Evolutionary conservation across 1,140 invertebrate genomes (phyloP).

Genomic region (Micrasema longulum): DNA sequence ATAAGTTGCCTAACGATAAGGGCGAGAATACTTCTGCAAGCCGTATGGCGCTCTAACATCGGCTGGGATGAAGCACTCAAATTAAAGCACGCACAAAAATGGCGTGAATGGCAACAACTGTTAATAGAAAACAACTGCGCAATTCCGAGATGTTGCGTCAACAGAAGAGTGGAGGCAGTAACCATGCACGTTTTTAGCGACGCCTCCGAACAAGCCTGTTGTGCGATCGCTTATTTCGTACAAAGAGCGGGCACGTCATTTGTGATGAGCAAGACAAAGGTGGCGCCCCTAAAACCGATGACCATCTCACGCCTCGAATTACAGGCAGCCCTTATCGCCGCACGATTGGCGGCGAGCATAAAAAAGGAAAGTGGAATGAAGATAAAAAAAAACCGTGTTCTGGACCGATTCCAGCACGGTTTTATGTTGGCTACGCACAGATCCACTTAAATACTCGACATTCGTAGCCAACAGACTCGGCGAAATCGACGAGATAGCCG

Average conservation of each 20-base stretch:
- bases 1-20: too few relatives aligned
- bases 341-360: slow-evolving; percentile 43
- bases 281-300: slow-evolving; percentile 52
- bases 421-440: slow-evolving; percentile 56
- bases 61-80: too few relatives aligned
- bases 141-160: too few relatives aligned
- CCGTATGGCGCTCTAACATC: too few relatives aligned
- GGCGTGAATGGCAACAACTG: too few relatives aligned
- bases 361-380: slow-evolving; percentile 39
- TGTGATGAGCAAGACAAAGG: slow-evolving; percentile 52
- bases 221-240: slow-evolving; percentile 53
- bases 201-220: slow-evolving; percentile 5
- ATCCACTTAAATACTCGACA: slow-evolving; percentile 53
- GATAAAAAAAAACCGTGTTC: slow-evolving; percentile 39
- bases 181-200: background rate
- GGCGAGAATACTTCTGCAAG: too few relatives aligned
- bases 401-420: slow-evolving; percentile 57
- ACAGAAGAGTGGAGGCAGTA: too few relatives aligned
- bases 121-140: too few relatives aligned
- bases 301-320: slow-evolving; percentile 56
- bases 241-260: slow-evolving; percentile 38
- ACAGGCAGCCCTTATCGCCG: slow-evolving; percentile 55
- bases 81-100: too few relatives aligned
- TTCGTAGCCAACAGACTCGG: slow-evolving; percentile 56
- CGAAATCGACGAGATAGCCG: slow-evolving; percentile 56